A percentile compares a stretch with the other conserved stretches of the same genome.
These are phyloP conservation scores for Agelas oroides DNA, from an alignment of 37 sponge, comb jelly and placozoan species.

Conservation along the genomic window DNA sequence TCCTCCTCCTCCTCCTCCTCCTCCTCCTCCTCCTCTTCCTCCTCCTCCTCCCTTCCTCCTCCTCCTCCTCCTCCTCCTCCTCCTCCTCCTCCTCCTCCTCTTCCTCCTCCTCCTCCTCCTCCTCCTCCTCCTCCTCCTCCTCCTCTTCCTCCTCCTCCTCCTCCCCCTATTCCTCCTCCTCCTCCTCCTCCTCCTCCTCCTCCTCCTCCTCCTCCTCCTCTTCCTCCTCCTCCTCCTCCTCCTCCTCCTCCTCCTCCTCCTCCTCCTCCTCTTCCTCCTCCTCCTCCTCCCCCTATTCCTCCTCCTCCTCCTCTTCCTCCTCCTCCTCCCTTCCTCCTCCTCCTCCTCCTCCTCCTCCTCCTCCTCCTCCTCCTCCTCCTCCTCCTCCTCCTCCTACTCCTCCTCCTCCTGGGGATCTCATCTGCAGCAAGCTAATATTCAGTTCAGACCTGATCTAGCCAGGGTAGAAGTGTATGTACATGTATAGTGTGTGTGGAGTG, in stretches of 20 bases:
- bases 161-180: too few species aligned
- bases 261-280: neutral
- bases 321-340: neutral
- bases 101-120: neutral
- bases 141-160: neutral
- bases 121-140: neutral
- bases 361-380: too few species aligned
- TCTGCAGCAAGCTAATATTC: constrained; percentile 79
- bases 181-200: neutral
- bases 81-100: neutral
- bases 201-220: neutral
- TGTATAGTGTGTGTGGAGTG: too few species aligned
- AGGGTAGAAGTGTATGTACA: constrained; percentile 80
- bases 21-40: neutral
- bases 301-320: neutral
- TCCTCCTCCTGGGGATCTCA: constrained; percentile 88
- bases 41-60: neutral
- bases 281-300: neutral
- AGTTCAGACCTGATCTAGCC: constrained; percentile 87
- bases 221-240: neutral
- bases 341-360: neutral
- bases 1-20: neutral
- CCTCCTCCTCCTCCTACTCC: constrained; percentile 79
- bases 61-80: neutral
- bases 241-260: neutral